phyloP scores from a whole-genome alignment of 2,797 vertebrate species.

The Clarias laeviceps region DNA sequence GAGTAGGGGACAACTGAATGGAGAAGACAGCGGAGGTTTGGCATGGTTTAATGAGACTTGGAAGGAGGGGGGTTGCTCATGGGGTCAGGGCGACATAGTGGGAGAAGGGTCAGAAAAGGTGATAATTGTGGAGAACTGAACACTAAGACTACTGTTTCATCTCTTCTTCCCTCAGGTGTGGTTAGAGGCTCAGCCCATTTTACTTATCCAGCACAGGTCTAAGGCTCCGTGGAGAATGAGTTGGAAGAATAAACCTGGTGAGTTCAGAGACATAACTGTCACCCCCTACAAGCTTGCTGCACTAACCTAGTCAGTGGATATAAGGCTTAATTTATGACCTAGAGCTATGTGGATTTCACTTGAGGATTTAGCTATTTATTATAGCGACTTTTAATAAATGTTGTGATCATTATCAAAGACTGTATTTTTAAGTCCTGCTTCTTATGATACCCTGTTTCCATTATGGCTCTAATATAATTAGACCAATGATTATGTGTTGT shows the following conservation, averaged over 20 bases:
- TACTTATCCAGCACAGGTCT: conserved; percentile 49
- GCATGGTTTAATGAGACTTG: conserved; percentile 54
- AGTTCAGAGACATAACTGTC: conserved; percentile 78
- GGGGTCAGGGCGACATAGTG: conserved; percentile 57
- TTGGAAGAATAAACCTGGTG: conserved; percentile 67
- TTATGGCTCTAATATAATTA: conserved; percentile 42
- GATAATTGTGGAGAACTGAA: conserved; percentile 48
- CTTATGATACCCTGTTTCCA: conserved; percentile 1
- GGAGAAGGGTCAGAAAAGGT: conserved; percentile 56
- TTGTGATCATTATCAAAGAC: conserved; percentile 4
- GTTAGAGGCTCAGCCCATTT: conserved; percentile 50
- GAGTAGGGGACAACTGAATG: conserved; percentile 56
- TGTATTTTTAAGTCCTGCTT: neutral
- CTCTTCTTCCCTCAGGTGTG: conserved; percentile 57
- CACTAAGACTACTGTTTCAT: conserved; percentile 54
- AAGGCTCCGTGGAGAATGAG: conserved; percentile 55
- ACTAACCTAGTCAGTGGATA: conserved; percentile 76
- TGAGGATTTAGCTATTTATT: conserved; percentile 60
- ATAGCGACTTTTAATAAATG: conserved; percentile 70
- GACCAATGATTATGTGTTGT: conserved; percentile 27
- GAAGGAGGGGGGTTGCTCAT: conserved; percentile 42
- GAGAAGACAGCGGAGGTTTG: conserved; percentile 51
- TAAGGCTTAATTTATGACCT: conserved; percentile 41
- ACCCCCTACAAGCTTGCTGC: conserved; percentile 76
- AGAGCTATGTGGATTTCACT: conserved; percentile 19